phyloP scores from a whole-genome alignment of 2,113 vertebrate species.

The Amia ocellicauda region DNA sequence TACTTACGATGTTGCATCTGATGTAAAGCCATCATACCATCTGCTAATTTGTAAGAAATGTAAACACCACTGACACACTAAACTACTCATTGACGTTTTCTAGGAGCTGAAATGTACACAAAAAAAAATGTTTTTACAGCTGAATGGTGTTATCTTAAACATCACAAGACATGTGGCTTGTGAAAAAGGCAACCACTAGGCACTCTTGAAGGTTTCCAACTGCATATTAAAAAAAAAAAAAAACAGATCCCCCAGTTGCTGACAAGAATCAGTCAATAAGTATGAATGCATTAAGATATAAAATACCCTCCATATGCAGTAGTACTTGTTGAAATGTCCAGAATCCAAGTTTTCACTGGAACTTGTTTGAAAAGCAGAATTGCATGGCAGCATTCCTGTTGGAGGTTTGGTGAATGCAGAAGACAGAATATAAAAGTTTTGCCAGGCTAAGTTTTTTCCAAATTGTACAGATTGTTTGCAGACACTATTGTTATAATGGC shows the following conservation, averaged over 20 bases:
- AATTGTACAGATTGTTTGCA: no score
- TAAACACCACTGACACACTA: no score
- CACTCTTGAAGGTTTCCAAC: background rate
- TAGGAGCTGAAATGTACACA: no score
- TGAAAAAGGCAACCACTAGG: background rate
- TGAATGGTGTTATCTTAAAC: background rate
- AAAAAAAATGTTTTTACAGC: conserved; percentile 14
- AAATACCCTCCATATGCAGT: background rate
- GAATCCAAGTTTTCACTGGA: background rate
- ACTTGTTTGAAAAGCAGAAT: background rate
- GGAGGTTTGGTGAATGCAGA: background rate
- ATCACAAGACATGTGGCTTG: background rate
- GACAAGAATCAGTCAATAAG: background rate
- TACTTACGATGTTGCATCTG: no score
- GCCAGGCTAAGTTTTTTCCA: background rate
- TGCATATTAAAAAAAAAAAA: background rate
- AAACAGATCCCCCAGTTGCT: background rate
- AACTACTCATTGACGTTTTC: no score
- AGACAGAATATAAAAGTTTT: background rate
- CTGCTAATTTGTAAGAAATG: no score
- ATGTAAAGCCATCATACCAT: no score
- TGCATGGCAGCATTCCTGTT: background rate
- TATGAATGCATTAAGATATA: background rate
- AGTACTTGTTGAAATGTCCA: background rate
- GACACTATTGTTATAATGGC: no score